Conservation (phyloP, 1,140 invertebrate genomes). For the Hyles vespertilio region DNA sequence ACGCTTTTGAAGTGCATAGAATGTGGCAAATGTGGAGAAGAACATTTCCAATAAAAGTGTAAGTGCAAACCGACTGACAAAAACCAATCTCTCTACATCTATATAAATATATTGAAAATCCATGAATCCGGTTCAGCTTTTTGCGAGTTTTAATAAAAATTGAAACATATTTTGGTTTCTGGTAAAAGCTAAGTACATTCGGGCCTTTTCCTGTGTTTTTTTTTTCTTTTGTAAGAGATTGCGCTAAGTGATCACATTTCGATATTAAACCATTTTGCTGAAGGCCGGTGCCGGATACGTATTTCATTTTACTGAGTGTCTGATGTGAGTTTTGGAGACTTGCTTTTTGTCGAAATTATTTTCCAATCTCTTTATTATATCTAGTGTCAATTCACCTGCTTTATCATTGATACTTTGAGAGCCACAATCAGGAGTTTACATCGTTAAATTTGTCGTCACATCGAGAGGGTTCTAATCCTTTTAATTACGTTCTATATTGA, state of each 20-base stretch:
- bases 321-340: slow-evolving; percentile 69
- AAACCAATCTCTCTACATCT: slow-evolving; percentile 29
- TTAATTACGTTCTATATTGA: background rate
- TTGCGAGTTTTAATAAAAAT: slow-evolving; percentile 57
- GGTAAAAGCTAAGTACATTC: slow-evolving; percentile 70
- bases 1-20: slow-evolving; percentile 1
- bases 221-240: slow-evolving; percentile 74
- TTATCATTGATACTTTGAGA: slow-evolving; percentile 17
- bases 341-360: slow-evolving; percentile 70
- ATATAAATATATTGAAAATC: slow-evolving; percentile 41
- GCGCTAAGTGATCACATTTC: slow-evolving; percentile 76
- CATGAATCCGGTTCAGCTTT: slow-evolving; percentile 50
- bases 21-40: slow-evolving; percentile 5
- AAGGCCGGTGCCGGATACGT: slow-evolving; percentile 70
- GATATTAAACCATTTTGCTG: slow-evolving; percentile 74
- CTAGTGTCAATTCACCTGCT: slow-evolving; percentile 51
- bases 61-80: slow-evolving; percentile 16
- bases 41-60: slow-evolving; percentile 7
- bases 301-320: slow-evolving; percentile 76
- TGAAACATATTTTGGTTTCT: slow-evolving; percentile 67
- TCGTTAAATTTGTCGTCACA: no score
- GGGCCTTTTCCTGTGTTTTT: slow-evolving; percentile 60
- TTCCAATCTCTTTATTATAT: slow-evolving; percentile 66
- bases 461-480: background rate
- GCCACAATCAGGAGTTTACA: background rate